These are phyloP conservation scores for Rhopalosiphum maidis DNA, from an alignment of 1,140 invertebrate species.

Conservation along the genomic window DNA sequence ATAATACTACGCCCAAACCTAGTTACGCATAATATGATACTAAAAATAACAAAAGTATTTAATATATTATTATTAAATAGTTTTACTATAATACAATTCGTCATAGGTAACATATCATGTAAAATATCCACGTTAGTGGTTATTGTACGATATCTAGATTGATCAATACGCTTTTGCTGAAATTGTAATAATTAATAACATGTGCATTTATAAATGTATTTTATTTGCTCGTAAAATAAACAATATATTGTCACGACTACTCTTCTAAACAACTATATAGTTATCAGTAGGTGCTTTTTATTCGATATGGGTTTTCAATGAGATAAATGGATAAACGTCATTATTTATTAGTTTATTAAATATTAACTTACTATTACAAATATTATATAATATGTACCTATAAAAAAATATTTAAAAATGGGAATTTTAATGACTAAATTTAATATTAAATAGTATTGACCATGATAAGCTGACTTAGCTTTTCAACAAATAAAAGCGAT, in stretches of 20 bases:
- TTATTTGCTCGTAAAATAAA: neutral
- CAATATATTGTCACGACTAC: neutral
- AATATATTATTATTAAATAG: neutral
- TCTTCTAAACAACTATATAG: neutral
- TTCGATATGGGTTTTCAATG: neutral
- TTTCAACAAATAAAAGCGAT: neutral
- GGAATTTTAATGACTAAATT: neutral
- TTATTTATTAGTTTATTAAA: neutral
- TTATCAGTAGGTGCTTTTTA: neutral
- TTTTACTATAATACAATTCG: neutral
- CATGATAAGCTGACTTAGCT: neutral
- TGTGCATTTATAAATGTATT: neutral
- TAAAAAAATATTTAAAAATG: neutral
- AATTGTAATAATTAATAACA: neutral
- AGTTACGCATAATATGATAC: neutral
- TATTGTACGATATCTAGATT: too few species aligned
- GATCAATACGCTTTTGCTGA: neutral
- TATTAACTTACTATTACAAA: neutral
- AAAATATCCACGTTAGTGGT: neutral
- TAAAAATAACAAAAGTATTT: neutral
- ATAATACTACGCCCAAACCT: neutral
- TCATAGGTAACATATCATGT: neutral
- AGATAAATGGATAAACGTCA: constrained; percentile 24
- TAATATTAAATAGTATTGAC: neutral
- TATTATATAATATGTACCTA: neutral